A percentile compares a stretch with the other conserved stretches of the same genome.
Conservation (phyloP, 2,113 vertebrate genomes). For the Callorhinus ursinus region DNA sequence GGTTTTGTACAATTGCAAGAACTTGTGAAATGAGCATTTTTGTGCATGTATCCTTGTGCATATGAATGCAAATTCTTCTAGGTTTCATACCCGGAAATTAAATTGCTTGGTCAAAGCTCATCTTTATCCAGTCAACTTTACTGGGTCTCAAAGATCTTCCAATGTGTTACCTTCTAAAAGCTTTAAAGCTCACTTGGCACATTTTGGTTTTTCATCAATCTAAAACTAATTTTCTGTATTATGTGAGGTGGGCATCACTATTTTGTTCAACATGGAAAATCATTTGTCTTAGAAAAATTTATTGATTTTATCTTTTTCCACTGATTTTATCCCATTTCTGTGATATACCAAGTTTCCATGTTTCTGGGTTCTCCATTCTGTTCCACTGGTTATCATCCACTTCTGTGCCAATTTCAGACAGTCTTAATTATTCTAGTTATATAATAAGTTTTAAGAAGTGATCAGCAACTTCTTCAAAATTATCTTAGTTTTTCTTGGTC, state of each 20-base stretch:
- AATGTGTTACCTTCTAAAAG: neutral
- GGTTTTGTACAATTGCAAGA: neutral
- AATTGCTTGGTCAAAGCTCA: neutral
- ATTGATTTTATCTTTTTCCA: neutral
- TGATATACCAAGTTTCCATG: neutral
- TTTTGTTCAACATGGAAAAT: neutral
- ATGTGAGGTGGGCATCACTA: neutral
- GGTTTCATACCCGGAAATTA: neutral
- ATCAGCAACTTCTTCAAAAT: neutral
- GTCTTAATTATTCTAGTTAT: neutral
- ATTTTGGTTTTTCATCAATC: neutral
- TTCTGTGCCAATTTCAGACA: neutral
- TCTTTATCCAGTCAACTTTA: neutral
- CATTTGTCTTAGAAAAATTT: neutral
- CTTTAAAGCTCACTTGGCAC: neutral
- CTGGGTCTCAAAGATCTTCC: neutral
- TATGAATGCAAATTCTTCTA: neutral
- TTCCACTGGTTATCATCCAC: neutral
- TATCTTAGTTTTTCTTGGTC: neutral
- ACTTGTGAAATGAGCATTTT: neutral
- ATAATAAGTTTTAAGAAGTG: neutral
- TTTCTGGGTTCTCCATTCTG: neutral
- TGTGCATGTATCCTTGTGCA: neutral
- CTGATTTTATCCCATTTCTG: neutral
- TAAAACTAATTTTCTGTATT: conserved; percentile 33